Base-by-base conservation (phyloP, 2,888 invertebrate species). In the Sinodicranocentrus sp. region DNA sequence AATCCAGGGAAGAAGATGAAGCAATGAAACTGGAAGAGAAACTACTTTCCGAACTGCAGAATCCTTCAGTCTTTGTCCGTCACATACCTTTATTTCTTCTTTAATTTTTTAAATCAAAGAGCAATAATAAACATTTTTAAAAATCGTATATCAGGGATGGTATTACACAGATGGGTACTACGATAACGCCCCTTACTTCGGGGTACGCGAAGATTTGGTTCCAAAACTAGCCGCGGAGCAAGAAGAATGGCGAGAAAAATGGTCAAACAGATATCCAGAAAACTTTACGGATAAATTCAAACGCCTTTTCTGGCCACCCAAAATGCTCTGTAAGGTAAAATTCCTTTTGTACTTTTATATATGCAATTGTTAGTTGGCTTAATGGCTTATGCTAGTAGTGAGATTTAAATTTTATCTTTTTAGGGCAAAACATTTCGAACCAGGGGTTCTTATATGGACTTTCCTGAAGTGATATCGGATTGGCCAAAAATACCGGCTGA, bases 111-210 rank as follows among this genome's bases (percentile, higher is more conserved):
- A 39, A 10, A 48, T 10, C 3, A n/a, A 48, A 48, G n/a, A 10
- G 5, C n/a, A 15, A n/a, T 48, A 2, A 48, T n/a, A 48, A n/a
- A 10, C 15, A 3, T 2, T 19, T 23, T 57, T 19, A n/a, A n/a
- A n/a, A n/a, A n/a, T n/a, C n/a, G 17, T 21, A 10, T 52, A 67
- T 2, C 52, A 85, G 82, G 82, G 82, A 1, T 85, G 68, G 63
- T 82, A 57, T 61, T 86, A 82, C 26, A 82, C 82, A 3, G 80
- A 86, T 54, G 85, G 85, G 0, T 86, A 84, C 57, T 86, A 86
- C 52, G 84, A 84, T 44, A 73, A 68, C 33, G 21, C 17, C 0
- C 70, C 71, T 10, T 84, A 70, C 21, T 79, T 85, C 54, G 85
- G 85, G 1, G 65, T 86, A 1, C 63, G 75, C 39, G 73, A 73